Conservation (phyloP, 2,888 invertebrate species). For the Sturmia bella region DNA sequence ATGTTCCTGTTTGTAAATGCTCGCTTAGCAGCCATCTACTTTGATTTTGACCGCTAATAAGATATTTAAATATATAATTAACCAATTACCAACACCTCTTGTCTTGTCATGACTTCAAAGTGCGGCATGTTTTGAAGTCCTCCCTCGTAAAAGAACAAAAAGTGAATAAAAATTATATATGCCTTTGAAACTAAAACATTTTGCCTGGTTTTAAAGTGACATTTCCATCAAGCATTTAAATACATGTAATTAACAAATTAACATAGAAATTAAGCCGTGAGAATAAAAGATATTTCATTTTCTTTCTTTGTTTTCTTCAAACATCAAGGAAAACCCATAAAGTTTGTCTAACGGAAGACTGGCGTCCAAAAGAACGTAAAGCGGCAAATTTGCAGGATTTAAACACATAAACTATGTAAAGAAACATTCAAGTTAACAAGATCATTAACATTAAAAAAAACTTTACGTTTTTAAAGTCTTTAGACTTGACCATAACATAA, state of each 20-base stretch:
- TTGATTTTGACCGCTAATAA: conserved; percentile 67
- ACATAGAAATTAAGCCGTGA: conserved; percentile 60
- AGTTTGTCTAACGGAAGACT: conserved; percentile 73
- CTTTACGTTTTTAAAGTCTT: conserved; percentile 18
- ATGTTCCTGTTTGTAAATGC: too few species aligned
- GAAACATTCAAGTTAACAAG: conserved; percentile 74
- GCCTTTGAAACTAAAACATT: neutral
- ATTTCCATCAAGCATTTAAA: conserved; percentile 49
- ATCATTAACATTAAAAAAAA: conserved; percentile 60
- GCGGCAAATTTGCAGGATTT: conserved; percentile 25
- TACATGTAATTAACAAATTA: conserved; percentile 36
- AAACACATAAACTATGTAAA: conserved; percentile 9
- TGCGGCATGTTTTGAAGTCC: conserved; percentile 56
- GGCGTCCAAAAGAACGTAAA: conserved; percentile 73
- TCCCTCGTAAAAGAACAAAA: conserved; percentile 29
- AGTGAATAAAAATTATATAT: neutral
- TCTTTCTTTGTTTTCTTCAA: neutral
- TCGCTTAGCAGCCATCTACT: conserved; percentile 8
- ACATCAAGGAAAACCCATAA: conserved; percentile 48
- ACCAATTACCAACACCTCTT: conserved; percentile 64
- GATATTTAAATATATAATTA: conserved; percentile 62
- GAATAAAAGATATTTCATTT: conserved; percentile 17
- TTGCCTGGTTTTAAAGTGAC: conserved; percentile 36
- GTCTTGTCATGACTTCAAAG: neutral
- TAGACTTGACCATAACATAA: conserved; percentile 74